Evolutionary conservation across 2,888 invertebrate genomes (phyloP), one percentile per base, ranked within the genome.

Genomic region (Drosophila greeni): DNA sequence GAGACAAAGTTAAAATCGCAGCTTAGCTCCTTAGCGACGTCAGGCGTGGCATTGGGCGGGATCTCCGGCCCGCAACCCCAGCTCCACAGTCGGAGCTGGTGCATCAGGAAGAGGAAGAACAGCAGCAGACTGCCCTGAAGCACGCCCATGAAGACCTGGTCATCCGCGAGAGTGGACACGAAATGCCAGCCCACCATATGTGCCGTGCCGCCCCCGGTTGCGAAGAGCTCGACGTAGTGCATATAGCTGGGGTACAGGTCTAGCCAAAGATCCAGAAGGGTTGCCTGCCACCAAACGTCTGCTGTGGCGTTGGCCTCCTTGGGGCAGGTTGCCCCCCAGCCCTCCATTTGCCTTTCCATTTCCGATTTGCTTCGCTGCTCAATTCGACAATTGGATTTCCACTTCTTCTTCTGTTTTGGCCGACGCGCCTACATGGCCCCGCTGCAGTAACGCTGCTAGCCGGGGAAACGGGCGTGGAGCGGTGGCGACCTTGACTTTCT

Each of bases 1-100:
- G 82, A 79, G 18, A 82, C 74, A 51, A 85, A 87, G 66, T 87
- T 82, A 26, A 82, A 86, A 33, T 86, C 86, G 65, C 86, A 84
- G 52, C 72, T 79, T 9, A 85, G 67, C 34, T 73, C 68, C 40
- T 82, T 82, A 16, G 74, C 69, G 3, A 73, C 59, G 11, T 68
- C 65, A 2, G 36, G 16, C 4, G 65, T 60, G 33, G 45, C 48
- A 5, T 26, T 53, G 14, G 61, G 26, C 1, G 69, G 29, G 8
- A 14, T 58, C 3, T 56, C 14, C 29, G 39, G 31, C 6, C 40
- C 9, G 11, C 31, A 37, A 1, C 55, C 47, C 9, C 40, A 55
- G 37, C 61, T 70, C 56, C 70, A 66, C 3, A 59, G 36, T 3
- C 57, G 62, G 7, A 74, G 58, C 37, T 70, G 80, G 56, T 82